Conservation (phyloP, 1,140 invertebrate species). For the Caenorhabditis remanei region DNA sequence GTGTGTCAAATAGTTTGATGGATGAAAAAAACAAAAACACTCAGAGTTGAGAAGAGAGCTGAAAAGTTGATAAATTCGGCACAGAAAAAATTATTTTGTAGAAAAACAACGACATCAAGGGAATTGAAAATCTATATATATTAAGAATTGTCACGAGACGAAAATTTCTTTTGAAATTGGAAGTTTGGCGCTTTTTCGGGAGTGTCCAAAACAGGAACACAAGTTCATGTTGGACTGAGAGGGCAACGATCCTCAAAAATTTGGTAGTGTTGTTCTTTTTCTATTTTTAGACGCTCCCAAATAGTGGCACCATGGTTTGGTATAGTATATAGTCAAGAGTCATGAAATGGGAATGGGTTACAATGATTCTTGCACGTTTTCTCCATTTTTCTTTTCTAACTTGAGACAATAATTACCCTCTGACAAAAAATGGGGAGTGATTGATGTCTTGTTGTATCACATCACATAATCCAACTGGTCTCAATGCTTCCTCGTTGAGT, state of each 20-base stretch:
- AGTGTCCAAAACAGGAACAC: constrained; percentile 1
- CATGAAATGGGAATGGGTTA: too few species aligned
- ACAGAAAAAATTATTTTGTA: background rate
- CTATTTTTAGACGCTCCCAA: too few species aligned
- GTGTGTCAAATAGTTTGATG: constrained; percentile 32
- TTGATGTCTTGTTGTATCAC: constrained; percentile 35
- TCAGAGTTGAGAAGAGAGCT: background rate
- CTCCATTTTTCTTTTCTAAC: background rate
- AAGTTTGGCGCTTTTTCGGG: background rate
- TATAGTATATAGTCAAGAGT: too few species aligned
- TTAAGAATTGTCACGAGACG: constrained; percentile 40
- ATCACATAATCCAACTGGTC: constrained; percentile 11
- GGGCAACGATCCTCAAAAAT: background rate
- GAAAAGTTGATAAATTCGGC: constrained; percentile 45
- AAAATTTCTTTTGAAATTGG: background rate
- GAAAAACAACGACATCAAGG: constrained; percentile 33
- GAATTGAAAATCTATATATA: background rate
- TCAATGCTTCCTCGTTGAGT: constrained; percentile 25
- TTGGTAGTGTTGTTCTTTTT: too few species aligned
- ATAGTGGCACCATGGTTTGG: too few species aligned
- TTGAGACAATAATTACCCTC: constrained; percentile 47
- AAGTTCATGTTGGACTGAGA: background rate
- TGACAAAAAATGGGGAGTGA: constrained; percentile 29
- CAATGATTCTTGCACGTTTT: background rate
- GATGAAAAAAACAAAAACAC: constrained; percentile 26